phyloP scores from a whole-genome alignment of 2,888 invertebrate genomes.

The Drosophila cognata region DNA sequence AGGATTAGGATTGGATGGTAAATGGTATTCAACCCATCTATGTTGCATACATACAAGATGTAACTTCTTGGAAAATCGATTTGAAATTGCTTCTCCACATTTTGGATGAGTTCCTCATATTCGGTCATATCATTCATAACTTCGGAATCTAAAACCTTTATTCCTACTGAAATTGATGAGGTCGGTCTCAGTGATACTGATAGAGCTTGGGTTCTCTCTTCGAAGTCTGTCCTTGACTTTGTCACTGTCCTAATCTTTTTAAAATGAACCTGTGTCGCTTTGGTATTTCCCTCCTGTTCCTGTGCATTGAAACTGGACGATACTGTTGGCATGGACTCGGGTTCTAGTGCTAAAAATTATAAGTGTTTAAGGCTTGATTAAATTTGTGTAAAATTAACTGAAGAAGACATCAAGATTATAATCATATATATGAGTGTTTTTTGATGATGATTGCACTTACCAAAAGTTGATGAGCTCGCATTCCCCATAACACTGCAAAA shows the following conservation, averaged over 20 bases:
- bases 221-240: too few species aligned
- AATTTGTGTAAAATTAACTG: too few species aligned
- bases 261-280: conserved; percentile 2
- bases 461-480: too few species aligned
- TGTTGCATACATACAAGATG: conserved; percentile 36
- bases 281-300: not conserved
- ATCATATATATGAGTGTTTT: too few species aligned
- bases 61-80: conserved; percentile 38
- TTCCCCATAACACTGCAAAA: not conserved
- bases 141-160: not conserved
- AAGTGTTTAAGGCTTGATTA: not conserved
- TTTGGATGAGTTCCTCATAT: not conserved
- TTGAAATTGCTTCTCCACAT: conserved; percentile 28
- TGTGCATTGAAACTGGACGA: not conserved
- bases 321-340: not conserved
- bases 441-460: not conserved
- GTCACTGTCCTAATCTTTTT: not conserved
- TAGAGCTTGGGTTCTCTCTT: not conserved
- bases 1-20: not conserved
- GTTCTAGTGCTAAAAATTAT: not conserved
- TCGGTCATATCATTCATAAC: not conserved
- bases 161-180: not conserved
- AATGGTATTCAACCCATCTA: not conserved
- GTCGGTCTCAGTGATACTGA: not conserved
- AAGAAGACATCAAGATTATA: too few species aligned